Base-by-base conservation (phyloP, 2,797 vertebrate species). In the Notoglanidium macrostoma region DNA sequence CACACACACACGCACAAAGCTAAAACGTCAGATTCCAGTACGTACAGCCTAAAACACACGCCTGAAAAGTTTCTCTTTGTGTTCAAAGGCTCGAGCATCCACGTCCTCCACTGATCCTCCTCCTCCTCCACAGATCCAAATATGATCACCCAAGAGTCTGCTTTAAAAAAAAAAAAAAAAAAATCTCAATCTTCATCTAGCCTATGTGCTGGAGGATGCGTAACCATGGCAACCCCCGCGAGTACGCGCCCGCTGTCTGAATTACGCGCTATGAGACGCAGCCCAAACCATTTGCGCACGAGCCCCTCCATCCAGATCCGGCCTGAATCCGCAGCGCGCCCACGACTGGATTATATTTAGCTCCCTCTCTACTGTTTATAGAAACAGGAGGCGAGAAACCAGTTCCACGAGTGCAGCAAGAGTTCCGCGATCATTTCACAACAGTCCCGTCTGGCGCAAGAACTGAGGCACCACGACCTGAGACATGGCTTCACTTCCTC, bases 251-350 rank as follows among this genome's bases (percentile, higher is more conserved):
- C 40, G 59, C 40, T 11, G 61, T 67, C 79, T 63, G 14, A 46
- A 12, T 63, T 46, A 81, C 40, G 79, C 80, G 80, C 44, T 21
- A 5, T 7, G 26, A 49, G 61, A 67, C 44, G 61, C 80, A 49
- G 59, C 79, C 3, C 79, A 1, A 29, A 29, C 57, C 35, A 7
- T n/a, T 80, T 80, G 57, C 78, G 78, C 78, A 80, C 78, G 78
- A 80, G 12, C 35, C 23, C 23, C 32, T 61, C 11, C 32, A 7
- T 80, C 78, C 78, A 44, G 8, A 61, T 49, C 79, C 79, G 79
- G 15, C 23, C 59, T 29, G 59, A 23, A 29, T 32, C 61, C 40
- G 46, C 80, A 49, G 61, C 61, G 80, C 80, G n/a, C 79, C 79
- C 57, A 81, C 79, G 23, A 15, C 2, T 2, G 11, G 0, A 2